These are phyloP conservation scores for Aporophyla lueneburgensis DNA, from an alignment of 2,888 invertebrate genomes.

Conservation along the genomic window DNA sequence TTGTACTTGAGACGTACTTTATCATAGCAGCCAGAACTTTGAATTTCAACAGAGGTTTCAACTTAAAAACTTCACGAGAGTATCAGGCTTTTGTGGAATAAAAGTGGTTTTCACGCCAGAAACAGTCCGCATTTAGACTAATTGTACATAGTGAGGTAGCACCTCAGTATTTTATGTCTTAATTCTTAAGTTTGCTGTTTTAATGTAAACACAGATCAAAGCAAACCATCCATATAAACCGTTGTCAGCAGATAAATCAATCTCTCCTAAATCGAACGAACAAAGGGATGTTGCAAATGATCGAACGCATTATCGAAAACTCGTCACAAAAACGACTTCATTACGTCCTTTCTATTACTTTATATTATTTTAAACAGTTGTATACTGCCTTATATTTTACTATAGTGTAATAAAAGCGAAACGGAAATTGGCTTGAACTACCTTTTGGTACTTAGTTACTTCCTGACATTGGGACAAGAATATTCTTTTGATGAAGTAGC, in stretches of 20 bases:
- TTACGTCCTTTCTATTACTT: conserved; percentile 43
- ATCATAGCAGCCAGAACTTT: conserved; percentile 39
- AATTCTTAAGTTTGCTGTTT: background rate
- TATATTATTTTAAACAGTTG: conserved; percentile 23
- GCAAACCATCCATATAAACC: conserved; percentile 9
- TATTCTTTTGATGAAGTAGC: background rate
- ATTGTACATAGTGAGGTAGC: background rate
- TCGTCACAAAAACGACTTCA: conserved; percentile 33
- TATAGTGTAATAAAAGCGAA: background rate
- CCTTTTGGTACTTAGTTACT: background rate
- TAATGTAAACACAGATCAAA: conserved; percentile 11
- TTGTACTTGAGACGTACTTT: conserved; percentile 52
- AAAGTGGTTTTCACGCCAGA: background rate
- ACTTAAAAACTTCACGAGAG: conserved; percentile 10
- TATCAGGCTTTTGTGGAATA: background rate
- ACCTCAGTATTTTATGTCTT: background rate
- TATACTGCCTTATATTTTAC: conserved; percentile 20
- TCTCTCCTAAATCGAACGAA: conserved; percentile 29
- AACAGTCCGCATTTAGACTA: background rate
- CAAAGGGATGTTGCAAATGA: conserved; percentile 68
- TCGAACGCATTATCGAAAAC: conserved; percentile 64
- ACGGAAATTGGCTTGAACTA: conserved; percentile 14
- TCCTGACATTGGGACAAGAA: background rate
- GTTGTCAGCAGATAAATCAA: conserved; percentile 33
- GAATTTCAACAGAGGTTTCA: conserved; percentile 28